Conservation (phyloP, 2,113 vertebrate genomes). For the Eupsittula cactorum region DNA sequence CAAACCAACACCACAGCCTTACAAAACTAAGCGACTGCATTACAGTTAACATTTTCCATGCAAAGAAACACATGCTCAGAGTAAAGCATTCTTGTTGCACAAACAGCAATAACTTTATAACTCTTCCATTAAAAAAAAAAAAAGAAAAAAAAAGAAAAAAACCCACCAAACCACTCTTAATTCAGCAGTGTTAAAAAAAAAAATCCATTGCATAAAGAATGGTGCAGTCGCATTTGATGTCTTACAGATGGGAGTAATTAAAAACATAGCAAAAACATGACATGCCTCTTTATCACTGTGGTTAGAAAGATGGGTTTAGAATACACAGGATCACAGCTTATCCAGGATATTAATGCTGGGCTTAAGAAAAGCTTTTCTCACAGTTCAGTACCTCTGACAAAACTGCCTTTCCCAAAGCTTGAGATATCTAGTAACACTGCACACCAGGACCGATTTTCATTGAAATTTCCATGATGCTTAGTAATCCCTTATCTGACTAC, state of each 20-base stretch:
- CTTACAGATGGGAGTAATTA: neutral
- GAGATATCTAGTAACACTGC: neutral
- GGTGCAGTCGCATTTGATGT: neutral
- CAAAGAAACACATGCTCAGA: neutral
- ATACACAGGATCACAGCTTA: neutral
- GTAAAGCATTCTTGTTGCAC: neutral
- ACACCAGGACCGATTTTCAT: neutral
- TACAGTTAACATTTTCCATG: neutral
- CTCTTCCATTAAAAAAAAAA: neutral
- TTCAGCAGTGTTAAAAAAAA: neutral
- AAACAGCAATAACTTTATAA: neutral
- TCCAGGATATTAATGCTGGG: neutral
- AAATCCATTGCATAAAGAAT: neutral
- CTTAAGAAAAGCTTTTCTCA: neutral
- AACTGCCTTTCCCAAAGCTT: neutral
- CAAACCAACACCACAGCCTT: neutral
- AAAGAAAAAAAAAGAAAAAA: neutral
- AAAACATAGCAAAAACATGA: neutral
- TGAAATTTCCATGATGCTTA: neutral
- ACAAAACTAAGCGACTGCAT: neutral
- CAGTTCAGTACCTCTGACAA: neutral
- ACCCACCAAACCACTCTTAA: neutral
- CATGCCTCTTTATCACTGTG: neutral
- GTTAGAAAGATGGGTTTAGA: neutral
- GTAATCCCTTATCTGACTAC: neutral